phyloP scores from a whole-genome alignment of 2,888 invertebrate species.

The Siphonodentalium dalli region DNA sequence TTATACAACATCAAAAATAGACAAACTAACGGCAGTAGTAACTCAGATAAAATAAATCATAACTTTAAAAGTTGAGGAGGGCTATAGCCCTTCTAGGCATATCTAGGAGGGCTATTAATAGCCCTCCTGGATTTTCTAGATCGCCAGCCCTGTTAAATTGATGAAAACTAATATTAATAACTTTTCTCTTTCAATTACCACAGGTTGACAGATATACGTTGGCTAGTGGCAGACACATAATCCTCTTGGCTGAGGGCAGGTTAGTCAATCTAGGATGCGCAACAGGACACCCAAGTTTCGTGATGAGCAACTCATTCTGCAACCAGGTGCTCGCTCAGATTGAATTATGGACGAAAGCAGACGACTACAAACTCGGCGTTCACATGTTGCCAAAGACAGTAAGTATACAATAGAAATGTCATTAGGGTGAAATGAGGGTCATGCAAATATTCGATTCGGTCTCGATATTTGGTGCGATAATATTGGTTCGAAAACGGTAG shows the following conservation, averaged over 20 bases:
- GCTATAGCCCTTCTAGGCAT: too few relatives aligned
- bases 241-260: constrained; percentile 94
- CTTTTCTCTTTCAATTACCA: too few relatives aligned
- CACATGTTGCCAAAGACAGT: constrained; percentile 91
- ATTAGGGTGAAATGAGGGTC: too few relatives aligned
- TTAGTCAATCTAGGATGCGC: constrained; percentile 98
- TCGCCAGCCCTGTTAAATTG: too few relatives aligned
- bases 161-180: too few relatives aligned
- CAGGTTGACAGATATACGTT: constrained; percentile 87
- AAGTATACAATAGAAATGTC: constrained; percentile 18
- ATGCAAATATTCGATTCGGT: not conserved
- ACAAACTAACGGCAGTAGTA: too few relatives aligned
- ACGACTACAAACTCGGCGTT: constrained; percentile 85
- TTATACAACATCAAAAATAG: too few relatives aligned
- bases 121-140: too few relatives aligned
- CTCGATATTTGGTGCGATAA: not conserved
- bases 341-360: constrained; percentile 92
- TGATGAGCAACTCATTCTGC: constrained; percentile 99
- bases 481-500: too few relatives aligned
- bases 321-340: constrained; percentile 99
- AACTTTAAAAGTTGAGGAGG: too few relatives aligned
- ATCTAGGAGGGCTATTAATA: too few relatives aligned
- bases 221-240: constrained; percentile 88
- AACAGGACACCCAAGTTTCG: constrained; percentile 98
- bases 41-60: too few relatives aligned